Evolutionary conservation across 1,140 invertebrate species (phyloP).

Genomic region (Anthonomus grandis): DNA sequence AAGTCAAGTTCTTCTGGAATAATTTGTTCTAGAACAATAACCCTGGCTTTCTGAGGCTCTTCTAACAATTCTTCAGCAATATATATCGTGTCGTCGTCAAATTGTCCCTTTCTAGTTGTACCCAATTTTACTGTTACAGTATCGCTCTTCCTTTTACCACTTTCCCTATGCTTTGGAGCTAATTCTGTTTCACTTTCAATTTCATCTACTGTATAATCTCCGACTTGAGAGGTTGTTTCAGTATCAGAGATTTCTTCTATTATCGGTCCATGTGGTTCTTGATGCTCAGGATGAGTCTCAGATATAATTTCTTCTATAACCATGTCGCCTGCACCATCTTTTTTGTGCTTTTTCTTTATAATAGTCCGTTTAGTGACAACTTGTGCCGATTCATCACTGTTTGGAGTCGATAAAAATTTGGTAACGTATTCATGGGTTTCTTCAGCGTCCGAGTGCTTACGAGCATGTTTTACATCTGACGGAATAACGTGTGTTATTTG

Average conservation of each 20-base stretch:
- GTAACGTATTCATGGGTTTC: constrained; percentile 57
- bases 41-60: constrained; percentile 44
- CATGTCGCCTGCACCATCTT: constrained; percentile 43
- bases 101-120: no score
- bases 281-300: constrained; percentile 40
- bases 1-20: constrained; percentile 16
- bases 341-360: constrained; percentile 47
- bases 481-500: constrained; percentile 45
- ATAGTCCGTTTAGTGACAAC: constrained; percentile 55
- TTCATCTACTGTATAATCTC: constrained; percentile 33
- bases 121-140: no score
- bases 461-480: constrained; percentile 40
- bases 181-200: constrained; percentile 5
- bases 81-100: no score
- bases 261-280: constrained; percentile 27
- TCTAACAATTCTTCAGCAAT: constrained; percentile 38
- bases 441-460: constrained; percentile 46
- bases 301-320: constrained; percentile 49
- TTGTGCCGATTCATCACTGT: constrained; percentile 50
- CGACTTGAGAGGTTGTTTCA: neutral
- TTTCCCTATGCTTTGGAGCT: no score
- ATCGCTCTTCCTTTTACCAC: no score
- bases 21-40: constrained; percentile 35
- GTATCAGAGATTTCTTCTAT: constrained; percentile 35
- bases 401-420: constrained; percentile 53